Evolutionary conservation across 2,888 invertebrate genomes (phyloP).

Genomic region (Drosophila prostipennis): DNA sequence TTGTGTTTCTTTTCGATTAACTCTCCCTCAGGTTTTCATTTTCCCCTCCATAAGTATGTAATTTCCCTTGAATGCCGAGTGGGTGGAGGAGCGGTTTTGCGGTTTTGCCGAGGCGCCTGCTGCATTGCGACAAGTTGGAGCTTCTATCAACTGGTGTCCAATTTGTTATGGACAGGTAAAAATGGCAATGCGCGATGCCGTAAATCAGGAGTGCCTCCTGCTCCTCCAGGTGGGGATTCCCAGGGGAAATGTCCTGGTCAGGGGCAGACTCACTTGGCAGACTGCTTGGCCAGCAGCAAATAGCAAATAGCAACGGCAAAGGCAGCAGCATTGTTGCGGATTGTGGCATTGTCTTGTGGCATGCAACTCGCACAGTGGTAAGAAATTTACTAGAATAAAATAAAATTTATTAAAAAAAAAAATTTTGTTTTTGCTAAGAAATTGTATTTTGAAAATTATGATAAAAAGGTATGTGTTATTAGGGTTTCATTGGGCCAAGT

Average conservation of each 20-base stretch:
- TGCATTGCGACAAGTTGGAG: slow-evolving; percentile 72
- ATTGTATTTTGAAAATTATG: no score
- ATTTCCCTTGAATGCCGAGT: neutral
- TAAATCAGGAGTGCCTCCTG: slow-evolving; percentile 56
- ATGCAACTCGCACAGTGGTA: slow-evolving; percentile 19
- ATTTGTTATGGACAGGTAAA: slow-evolving; percentile 73
- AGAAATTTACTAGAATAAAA: neutral
- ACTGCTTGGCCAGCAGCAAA: slow-evolving; percentile 13
- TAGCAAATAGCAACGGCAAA: neutral
- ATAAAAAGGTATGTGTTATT: no score
- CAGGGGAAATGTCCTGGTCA: slow-evolving; percentile 17
- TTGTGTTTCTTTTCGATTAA: slow-evolving; percentile 32
- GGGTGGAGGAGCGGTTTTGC: slow-evolving; percentile 8
- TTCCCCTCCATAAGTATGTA: neutral
- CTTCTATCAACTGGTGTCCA: slow-evolving; percentile 74
- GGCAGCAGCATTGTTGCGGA: slow-evolving; percentile 33
- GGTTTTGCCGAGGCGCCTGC: slow-evolving; percentile 38
- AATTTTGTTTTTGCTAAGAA: no score
- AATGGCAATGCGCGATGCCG: slow-evolving; percentile 66
- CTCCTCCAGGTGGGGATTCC: slow-evolving; percentile 15
- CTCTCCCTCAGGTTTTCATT: neutral
- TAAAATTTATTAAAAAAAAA: no score
- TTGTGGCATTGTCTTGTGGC: slow-evolving; percentile 41
- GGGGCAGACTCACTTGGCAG: slow-evolving; percentile 19
- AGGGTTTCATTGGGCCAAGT: no score